Conservation (phyloP, 2,797 vertebrate species). For the Arnoldichthys spilopterus region DNA sequence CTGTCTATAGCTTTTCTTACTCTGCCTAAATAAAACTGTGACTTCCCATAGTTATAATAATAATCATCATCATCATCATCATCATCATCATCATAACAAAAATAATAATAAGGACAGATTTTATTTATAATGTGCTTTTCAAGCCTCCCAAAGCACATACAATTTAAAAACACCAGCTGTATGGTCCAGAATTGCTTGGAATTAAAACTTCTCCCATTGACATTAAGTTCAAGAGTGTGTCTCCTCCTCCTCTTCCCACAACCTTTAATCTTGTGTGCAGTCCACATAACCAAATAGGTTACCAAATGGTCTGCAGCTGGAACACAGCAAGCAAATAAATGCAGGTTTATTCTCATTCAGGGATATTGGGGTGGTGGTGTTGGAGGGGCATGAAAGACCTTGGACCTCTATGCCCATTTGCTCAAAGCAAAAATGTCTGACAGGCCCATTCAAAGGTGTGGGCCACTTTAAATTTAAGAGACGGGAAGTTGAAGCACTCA, state of each 20-base stretch:
- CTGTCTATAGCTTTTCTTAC: not conserved
- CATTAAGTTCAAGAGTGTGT: not conserved
- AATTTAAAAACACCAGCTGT: not conserved
- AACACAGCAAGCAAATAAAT: slow-evolving; percentile 24
- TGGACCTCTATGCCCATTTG: slow-evolving; percentile 45
- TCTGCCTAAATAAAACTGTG: not conserved
- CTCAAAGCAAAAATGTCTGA: slow-evolving; percentile 54
- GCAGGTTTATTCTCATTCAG: slow-evolving; percentile 33
- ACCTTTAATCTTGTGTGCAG: not conserved
- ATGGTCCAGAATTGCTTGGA: not conserved
- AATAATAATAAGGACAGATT: too few relatives aligned
- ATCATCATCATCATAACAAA: too few relatives aligned
- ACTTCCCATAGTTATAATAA: too few relatives aligned
- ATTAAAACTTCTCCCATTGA: not conserved
- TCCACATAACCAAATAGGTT: not conserved
- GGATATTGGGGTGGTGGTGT: too few relatives aligned
- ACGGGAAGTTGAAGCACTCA: slow-evolving; percentile 34
- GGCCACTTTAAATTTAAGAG: slow-evolving; percentile 56
- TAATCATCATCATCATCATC: too few relatives aligned
- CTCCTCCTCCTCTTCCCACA: not conserved
- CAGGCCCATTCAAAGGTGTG: slow-evolving; percentile 51
- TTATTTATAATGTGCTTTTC: too few relatives aligned
- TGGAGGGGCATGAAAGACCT: slow-evolving; percentile 14
- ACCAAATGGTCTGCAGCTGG: slow-evolving; percentile 1
- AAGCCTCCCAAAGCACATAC: too few relatives aligned